A percentile compares a stretch with the other conserved stretches of the same genome.
phyloP scores from a whole-genome alignment of 2,113 vertebrate genomes.

The Colinus virginianus region DNA sequence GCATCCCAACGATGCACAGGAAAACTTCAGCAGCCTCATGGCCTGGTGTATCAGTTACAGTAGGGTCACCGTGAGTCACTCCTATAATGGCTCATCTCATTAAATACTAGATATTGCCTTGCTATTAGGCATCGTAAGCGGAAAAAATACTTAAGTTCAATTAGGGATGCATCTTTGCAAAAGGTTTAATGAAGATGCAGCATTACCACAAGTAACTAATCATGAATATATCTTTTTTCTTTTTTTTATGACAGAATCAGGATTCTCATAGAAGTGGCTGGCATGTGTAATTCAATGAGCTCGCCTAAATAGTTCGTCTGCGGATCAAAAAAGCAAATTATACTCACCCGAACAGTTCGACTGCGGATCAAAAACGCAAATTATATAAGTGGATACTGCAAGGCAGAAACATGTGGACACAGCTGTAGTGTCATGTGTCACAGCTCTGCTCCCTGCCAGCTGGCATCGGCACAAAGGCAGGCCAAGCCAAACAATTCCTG shows the following conservation, averaged over 20 bases:
- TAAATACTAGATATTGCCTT: conserved; percentile 73
- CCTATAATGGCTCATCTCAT: conserved; percentile 76
- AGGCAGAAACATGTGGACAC: conserved; percentile 91
- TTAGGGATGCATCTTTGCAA: conserved; percentile 68
- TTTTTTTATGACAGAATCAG: conserved; percentile 82
- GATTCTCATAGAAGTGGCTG: conserved; percentile 85
- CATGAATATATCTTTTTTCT: conserved; percentile 39
- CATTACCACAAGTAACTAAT: conserved; percentile 64
- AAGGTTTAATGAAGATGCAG: conserved; percentile 68
- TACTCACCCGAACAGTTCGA: conserved; percentile 74
- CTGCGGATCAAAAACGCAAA: conserved; percentile 87
- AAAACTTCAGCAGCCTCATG: conserved; percentile 22
- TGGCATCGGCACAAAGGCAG: conserved; percentile 85
- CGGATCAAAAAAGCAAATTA: conserved; percentile 81
- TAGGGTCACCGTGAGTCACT: conserved; percentile 71
- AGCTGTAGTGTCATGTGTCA: conserved; percentile 96
- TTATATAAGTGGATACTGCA: conserved; percentile 85
- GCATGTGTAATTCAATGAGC: conserved; percentile 89
- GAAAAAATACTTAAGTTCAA: conserved; percentile 75
- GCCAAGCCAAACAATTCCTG: conserved; percentile 92
- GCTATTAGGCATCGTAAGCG: conserved; percentile 71
- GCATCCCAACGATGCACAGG: not conserved
- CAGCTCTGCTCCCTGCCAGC: conserved; percentile 85
- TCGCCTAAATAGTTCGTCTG: conserved; percentile 82
- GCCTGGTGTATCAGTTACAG: conserved; percentile 62